These are phyloP conservation scores for Drosophila cracens DNA, from an alignment of 2,888 invertebrate genomes.

Conservation along the genomic window DNA sequence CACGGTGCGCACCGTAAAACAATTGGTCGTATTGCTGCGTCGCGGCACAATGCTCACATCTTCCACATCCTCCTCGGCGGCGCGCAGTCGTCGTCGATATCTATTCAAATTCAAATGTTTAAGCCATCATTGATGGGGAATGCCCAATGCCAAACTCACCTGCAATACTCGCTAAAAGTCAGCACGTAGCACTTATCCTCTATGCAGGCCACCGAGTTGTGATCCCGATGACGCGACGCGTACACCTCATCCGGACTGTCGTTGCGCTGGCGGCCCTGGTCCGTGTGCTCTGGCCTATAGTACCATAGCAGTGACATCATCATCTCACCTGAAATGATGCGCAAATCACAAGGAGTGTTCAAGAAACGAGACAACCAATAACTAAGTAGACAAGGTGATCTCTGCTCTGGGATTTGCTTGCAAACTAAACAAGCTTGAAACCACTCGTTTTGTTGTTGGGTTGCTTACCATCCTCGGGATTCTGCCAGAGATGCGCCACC, in stretches of 20 bases:
- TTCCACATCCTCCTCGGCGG: conserved; percentile 91
- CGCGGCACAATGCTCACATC: conserved; percentile 91
- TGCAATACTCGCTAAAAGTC: conserved; percentile 98
- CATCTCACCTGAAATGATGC: conserved; percentile 92
- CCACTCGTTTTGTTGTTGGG: background rate
- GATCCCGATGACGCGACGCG: conserved; percentile 97
- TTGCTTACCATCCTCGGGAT: conserved; percentile 94
- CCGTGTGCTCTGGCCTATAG: conserved; percentile 98
- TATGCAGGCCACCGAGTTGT: conserved; percentile 98
- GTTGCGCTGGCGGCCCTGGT: conserved; percentile 91
- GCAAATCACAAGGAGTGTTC: background rate
- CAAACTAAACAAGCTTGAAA: background rate
- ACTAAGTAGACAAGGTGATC: background rate
- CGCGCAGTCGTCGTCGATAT: conserved; percentile 92
- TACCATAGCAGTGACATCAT: conserved; percentile 99
- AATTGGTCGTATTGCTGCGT: conserved; percentile 86
- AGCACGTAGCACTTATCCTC: conserved; percentile 99
- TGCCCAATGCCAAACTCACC: conserved; percentile 86
- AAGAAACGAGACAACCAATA: background rate
- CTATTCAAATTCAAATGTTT: conserved; percentile 85
- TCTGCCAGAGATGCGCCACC: conserved; percentile 97
- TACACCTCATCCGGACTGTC: conserved; percentile 97
- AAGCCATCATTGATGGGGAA: background rate
- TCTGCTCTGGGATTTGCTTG: background rate
- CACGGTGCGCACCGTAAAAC: conserved; percentile 86